phyloP scores from a whole-genome alignment of 2,797 vertebrate species.

The Champsocephalus esox region DNA sequence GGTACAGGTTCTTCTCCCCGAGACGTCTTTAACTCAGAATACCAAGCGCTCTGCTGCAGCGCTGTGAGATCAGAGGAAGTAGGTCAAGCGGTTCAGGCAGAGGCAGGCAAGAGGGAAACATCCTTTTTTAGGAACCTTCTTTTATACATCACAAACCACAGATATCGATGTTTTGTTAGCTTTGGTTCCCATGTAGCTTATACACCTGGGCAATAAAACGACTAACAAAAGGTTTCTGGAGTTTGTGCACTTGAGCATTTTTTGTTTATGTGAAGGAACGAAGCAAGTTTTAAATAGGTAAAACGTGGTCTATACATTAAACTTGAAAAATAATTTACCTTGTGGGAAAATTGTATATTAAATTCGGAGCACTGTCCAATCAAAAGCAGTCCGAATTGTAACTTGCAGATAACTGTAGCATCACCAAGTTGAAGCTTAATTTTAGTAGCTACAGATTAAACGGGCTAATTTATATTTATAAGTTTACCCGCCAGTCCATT shows the following conservation, averaged over 20 bases:
- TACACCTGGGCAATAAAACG: neutral
- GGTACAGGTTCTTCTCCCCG: slow-evolving; percentile 78
- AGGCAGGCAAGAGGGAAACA: slow-evolving; percentile 4
- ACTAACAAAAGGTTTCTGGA: neutral
- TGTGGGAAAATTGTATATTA: neutral
- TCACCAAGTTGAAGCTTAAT: neutral
- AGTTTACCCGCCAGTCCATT: too few relatives aligned
- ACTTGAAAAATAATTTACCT: neutral
- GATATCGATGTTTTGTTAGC: slow-evolving; percentile 9
- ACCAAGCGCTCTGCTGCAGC: slow-evolving; percentile 18
- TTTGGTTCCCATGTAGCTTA: neutral
- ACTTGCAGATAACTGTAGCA: neutral
- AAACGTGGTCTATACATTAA: neutral
- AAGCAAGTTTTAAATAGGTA: neutral
- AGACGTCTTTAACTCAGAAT: slow-evolving; percentile 30
- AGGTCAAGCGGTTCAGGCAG: slow-evolving; percentile 49
- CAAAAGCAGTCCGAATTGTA: neutral
- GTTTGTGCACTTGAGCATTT: neutral
- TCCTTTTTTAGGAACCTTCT: neutral
- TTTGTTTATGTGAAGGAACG: neutral
- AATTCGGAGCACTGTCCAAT: neutral
- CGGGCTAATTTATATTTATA: neutral
- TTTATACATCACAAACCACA: slow-evolving; percentile 1
- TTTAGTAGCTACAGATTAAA: neutral
- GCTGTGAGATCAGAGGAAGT: slow-evolving; percentile 53